Percentiles rank a stretch among this genome's conserved stretches.
Evolutionary conservation across 37 sponge, comb jelly and placozoan species (phyloP).

Genomic region (Lycopodina hypogea): DNA sequence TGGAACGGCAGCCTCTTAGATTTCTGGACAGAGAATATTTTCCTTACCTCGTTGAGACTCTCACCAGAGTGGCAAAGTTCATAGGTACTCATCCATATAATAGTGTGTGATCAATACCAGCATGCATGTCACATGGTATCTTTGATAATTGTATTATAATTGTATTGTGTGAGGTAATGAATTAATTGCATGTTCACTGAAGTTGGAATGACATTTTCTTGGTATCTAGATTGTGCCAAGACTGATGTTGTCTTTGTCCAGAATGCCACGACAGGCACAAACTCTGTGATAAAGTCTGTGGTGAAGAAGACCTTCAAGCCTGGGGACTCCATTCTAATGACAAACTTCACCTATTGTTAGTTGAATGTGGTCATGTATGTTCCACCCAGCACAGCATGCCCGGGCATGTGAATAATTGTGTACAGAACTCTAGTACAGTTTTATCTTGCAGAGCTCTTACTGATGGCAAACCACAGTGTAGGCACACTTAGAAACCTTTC

Average conservation of each 20-base stretch:
- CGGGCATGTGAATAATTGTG: too few species aligned
- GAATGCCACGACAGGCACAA: constrained; percentile 71
- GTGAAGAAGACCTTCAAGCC: constrained; percentile 35
- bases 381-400: too few species aligned
- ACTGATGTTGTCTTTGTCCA: constrained; percentile 70
- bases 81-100: constrained; percentile 36
- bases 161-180: too few species aligned
- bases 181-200: too few species aligned
- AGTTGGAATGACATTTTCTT: too few species aligned
- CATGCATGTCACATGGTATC: too few species aligned
- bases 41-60: constrained; percentile 49
- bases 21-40: constrained; percentile 79
- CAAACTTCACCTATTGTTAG: constrained; percentile 71
- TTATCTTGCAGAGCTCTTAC: too few species aligned
- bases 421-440: too few species aligned
- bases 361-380: background rate
- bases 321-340: constrained; percentile 56
- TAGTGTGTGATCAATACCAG: background rate
- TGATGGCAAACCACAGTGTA: too few species aligned
- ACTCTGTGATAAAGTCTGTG: constrained; percentile 53
- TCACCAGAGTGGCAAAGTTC: constrained; percentile 60
- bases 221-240: constrained; percentile 49
- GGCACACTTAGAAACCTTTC: too few species aligned
- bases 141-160: background rate
- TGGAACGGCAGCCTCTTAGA: constrained; percentile 75